Evolutionary conservation across 2,113 vertebrate species (phyloP).

Genomic region (Trinectes maculatus): DNA sequence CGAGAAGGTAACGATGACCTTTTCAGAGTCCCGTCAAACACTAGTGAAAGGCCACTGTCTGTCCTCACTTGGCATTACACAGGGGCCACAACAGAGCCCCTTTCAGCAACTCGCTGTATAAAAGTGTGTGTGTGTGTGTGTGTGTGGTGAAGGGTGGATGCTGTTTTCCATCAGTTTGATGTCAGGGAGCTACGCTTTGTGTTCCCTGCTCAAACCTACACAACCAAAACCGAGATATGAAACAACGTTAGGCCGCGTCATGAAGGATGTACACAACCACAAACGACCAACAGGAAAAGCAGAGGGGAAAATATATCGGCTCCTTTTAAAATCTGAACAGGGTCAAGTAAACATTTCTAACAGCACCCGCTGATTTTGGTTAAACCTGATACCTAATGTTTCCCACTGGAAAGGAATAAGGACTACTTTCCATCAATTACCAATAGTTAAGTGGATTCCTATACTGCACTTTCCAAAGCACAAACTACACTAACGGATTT

Average conservation of each 20-base stretch:
- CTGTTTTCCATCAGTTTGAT: conserved; percentile 44
- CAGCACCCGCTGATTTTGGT: conserved; percentile 15
- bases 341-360: conserved; percentile 1
- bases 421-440: conserved; percentile 12
- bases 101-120: conserved; percentile 62
- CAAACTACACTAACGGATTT: conserved; percentile 16
- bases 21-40: conserved; percentile 61
- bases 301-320: not conserved
- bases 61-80: conserved; percentile 63
- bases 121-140: conserved; percentile 21
- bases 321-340: not conserved
- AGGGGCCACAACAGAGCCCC: conserved; percentile 72
- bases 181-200: conserved; percentile 20
- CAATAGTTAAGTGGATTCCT: conserved; percentile 14
- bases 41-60: conserved; percentile 70
- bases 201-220: conserved; percentile 11
- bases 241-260: conserved; percentile 4
- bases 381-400: not conserved
- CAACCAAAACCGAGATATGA: conserved; percentile 26
- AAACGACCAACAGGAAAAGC: not conserved
- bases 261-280: conserved; percentile 1
- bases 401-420: conserved; percentile 4
- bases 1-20: conserved; percentile 65
- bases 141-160: conserved; percentile 53
- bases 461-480: conserved; percentile 40